These are phyloP conservation scores for Calephelis perditalis DNA, from an alignment of 2,888 invertebrate species.

Conservation along the genomic window DNA sequence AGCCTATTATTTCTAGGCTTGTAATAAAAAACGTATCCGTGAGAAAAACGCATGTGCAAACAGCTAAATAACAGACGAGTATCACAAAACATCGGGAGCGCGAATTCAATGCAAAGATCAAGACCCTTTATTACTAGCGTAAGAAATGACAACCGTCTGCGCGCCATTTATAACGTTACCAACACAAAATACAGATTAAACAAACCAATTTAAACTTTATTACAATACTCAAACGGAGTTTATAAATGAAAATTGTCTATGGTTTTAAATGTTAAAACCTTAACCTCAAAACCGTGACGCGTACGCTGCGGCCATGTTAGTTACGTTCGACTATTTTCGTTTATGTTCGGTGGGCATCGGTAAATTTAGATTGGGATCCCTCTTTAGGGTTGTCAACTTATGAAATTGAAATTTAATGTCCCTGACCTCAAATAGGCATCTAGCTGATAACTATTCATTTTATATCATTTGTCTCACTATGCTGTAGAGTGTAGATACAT, in stretches of 20 bases:
- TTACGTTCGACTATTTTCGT: conserved; percentile 52
- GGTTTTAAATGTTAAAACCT: conserved; percentile 69
- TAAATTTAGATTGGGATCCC: conserved; percentile 39
- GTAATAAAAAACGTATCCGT: conserved; percentile 49
- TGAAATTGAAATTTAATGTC: too few species aligned
- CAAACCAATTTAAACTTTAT: conserved; percentile 43
- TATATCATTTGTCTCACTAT: too few species aligned
- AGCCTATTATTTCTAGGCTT: conserved; percentile 21
- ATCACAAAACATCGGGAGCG: conserved; percentile 34
- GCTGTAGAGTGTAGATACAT: too few species aligned
- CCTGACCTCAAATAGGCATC: too few species aligned
- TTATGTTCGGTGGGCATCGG: conserved; percentile 40
- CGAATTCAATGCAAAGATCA: conserved; percentile 72
- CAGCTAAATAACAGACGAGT: conserved; percentile 33
- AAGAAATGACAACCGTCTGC: conserved; percentile 57
- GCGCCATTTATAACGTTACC: conserved; percentile 46
- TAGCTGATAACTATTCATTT: too few species aligned
- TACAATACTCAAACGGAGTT: conserved; percentile 30
- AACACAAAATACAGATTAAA: conserved; percentile 32
- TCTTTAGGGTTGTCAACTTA: conserved; percentile 22
- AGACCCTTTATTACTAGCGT: conserved; percentile 58
- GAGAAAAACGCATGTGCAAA: conserved; percentile 49
- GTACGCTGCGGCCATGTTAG: conserved; percentile 57
- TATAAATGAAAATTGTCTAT: conserved; percentile 21
- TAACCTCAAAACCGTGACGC: conserved; percentile 76